Evolutionary conservation across 2,888 invertebrate genomes (phyloP).

Genomic region (Drosophila birchii): DNA sequence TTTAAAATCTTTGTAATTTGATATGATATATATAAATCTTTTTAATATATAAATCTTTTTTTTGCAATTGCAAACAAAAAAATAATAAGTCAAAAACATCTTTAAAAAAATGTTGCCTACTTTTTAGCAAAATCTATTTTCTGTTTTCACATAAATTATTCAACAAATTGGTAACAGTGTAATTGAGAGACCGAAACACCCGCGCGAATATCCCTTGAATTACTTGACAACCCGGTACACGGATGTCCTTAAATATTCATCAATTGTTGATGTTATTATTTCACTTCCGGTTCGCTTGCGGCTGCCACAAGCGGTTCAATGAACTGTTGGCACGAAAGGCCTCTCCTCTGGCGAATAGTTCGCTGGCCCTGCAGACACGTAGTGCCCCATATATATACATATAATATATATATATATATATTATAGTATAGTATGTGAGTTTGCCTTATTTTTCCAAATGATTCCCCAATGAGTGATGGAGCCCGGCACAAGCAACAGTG

Average conservation of each 20-base stretch:
- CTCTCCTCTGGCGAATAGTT: conserved; percentile 53
- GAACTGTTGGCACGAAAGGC: conserved; percentile 61
- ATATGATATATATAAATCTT: not conserved
- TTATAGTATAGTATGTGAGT: conserved; percentile 11
- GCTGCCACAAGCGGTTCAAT: conserved; percentile 54
- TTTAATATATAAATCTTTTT: not conserved
- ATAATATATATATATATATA: not conserved
- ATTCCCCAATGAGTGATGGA: conserved; percentile 61
- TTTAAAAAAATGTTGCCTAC: not conserved
- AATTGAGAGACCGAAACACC: not conserved
- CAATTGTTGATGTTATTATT: conserved; percentile 32
- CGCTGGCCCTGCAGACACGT: conserved; percentile 47
- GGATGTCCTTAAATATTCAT: conserved; percentile 39
- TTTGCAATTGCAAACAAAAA: too few species aligned
- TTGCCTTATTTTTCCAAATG: conserved; percentile 37
- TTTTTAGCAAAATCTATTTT: not conserved
- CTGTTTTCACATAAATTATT: not conserved
- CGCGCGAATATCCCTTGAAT: not conserved
- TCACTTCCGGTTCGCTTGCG: conserved; percentile 26
- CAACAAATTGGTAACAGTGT: not conserved
- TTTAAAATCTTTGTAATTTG: not conserved
- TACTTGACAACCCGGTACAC: conserved; percentile 5
- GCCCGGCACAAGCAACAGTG: conserved; percentile 16
- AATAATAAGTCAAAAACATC: too few species aligned
- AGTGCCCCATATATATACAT: not conserved